These are phyloP conservation scores for Chironomus riparius DNA, from an alignment of 2,888 invertebrate genomes.

Conservation along the genomic window DNA sequence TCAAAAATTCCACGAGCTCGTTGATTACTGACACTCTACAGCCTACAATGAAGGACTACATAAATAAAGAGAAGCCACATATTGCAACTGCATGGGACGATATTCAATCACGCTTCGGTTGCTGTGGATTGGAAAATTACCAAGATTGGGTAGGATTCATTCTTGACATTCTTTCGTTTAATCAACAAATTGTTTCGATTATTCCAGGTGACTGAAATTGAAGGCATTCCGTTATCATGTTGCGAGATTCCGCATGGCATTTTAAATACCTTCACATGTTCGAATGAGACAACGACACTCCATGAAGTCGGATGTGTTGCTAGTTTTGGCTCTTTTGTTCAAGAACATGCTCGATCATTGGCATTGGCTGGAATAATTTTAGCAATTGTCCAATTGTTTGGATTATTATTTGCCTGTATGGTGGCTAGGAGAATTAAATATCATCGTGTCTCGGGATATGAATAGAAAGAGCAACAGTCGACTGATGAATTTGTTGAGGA, in stretches of 20 bases:
- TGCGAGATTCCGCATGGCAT: slow-evolving; percentile 46
- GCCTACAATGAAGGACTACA: slow-evolving; percentile 45
- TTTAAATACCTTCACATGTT: slow-evolving; percentile 42
- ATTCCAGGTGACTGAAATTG: background rate
- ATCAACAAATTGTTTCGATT: too few species aligned
- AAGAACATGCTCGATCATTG: slow-evolving; percentile 57
- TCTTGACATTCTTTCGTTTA: too few species aligned
- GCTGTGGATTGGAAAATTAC: slow-evolving; percentile 13
- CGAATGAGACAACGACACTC: slow-evolving; percentile 28
- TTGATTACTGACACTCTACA: slow-evolving; percentile 48
- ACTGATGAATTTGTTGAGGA: too few species aligned
- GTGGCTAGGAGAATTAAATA: slow-evolving; percentile 41
- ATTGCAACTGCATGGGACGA: slow-evolving; percentile 51
- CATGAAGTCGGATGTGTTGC: slow-evolving; percentile 46
- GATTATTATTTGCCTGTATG: slow-evolving; percentile 40
- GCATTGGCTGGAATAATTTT: slow-evolving; percentile 66
- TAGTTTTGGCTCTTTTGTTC: slow-evolving; percentile 51
- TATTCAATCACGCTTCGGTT: slow-evolving; percentile 45
- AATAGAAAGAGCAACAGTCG: too few species aligned
- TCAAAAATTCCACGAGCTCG: slow-evolving; percentile 47
- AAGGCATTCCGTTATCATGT: slow-evolving; percentile 50
- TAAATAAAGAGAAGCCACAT: slow-evolving; percentile 32
- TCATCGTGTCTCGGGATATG: slow-evolving; percentile 33
- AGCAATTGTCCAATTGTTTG: slow-evolving; percentile 45
- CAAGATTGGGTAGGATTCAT: slow-evolving; percentile 14